phyloP scores from a whole-genome alignment of 2,888 invertebrate species.

The Saturnia pavonia region DNA sequence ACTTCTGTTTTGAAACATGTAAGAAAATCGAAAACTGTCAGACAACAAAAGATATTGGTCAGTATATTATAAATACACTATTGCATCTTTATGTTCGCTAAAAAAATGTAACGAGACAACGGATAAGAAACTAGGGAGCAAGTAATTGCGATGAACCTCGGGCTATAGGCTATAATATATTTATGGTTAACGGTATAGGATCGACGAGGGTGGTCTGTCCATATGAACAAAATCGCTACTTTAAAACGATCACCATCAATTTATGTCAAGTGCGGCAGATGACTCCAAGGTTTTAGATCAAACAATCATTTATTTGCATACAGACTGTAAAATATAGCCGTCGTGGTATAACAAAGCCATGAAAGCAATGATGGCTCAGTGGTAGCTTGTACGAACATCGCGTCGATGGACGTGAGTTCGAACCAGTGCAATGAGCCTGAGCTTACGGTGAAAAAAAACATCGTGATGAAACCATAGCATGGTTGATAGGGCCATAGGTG shows the following conservation, averaged over 20 bases:
- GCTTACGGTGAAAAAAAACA: too few relatives aligned
- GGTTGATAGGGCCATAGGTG: too few relatives aligned
- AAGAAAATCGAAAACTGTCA: conserved; percentile 57
- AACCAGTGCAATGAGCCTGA: too few relatives aligned
- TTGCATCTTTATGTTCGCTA: neutral
- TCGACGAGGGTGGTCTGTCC: conserved; percentile 23
- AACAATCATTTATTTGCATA: conserved; percentile 41
- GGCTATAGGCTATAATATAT: conserved; percentile 17
- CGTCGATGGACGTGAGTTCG: too few relatives aligned
- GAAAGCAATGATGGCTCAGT: too few relatives aligned
- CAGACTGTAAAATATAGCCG: conserved; percentile 44
- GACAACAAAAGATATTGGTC: conserved; percentile 33
- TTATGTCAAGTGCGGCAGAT: conserved; percentile 27
- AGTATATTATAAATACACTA: conserved; percentile 25
- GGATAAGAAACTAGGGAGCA: conserved; percentile 9
- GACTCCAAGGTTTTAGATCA: conserved; percentile 22
- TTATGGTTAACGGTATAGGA: conserved; percentile 19
- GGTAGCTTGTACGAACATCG: too few relatives aligned
- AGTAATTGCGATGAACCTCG: conserved; percentile 16
- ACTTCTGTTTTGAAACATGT: conserved; percentile 58
- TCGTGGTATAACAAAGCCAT: conserved; percentile 24
- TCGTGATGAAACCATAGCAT: too few relatives aligned
- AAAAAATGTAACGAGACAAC: conserved; percentile 10
- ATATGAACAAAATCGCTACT: conserved; percentile 18
- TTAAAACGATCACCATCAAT: conserved; percentile 29